Conservation (phyloP, 2,888 invertebrate genomes). For the Teleiodes luculella region DNA sequence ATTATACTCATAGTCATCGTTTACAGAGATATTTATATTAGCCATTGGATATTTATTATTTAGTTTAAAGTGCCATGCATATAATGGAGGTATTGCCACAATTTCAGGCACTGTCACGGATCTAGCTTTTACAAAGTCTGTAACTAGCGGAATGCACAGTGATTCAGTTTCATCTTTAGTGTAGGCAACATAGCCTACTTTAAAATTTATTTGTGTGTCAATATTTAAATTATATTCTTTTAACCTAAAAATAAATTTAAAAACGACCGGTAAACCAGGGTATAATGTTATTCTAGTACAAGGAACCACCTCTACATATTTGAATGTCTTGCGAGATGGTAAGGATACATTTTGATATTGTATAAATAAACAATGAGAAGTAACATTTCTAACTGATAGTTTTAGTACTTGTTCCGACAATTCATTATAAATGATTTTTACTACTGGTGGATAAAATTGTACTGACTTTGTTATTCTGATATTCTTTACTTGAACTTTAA, state of each 20-base stretch:
- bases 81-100: conserved; percentile 46
- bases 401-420: neutral
- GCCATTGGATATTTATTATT: neutral
- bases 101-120: conserved; percentile 38
- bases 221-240: conserved; percentile 36
- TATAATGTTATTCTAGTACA: conserved; percentile 42
- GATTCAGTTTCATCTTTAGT: conserved; percentile 33
- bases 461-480: neutral
- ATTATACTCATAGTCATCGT: conserved; percentile 41
- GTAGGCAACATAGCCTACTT: conserved; percentile 39
- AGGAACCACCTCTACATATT: conserved; percentile 40
- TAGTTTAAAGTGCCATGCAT: conserved; percentile 44
- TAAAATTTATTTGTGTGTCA: conserved; percentile 45
- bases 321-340: conserved; percentile 36
- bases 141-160: conserved; percentile 44
- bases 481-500: neutral
- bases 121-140: conserved; percentile 30
- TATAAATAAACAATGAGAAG: neutral
- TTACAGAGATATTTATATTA: neutral
- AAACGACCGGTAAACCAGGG: conserved; percentile 49
- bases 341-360: neutral
- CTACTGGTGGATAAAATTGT: neutral
- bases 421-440: neutral
- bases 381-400: neutral
- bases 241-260: conserved; percentile 45